Evolutionary conservation across 35 echinoderm and acorn worm species (phyloP), one percentile per base, ranked within the genome.

Genomic region (Heliocidaris erythrogramma): DNA sequence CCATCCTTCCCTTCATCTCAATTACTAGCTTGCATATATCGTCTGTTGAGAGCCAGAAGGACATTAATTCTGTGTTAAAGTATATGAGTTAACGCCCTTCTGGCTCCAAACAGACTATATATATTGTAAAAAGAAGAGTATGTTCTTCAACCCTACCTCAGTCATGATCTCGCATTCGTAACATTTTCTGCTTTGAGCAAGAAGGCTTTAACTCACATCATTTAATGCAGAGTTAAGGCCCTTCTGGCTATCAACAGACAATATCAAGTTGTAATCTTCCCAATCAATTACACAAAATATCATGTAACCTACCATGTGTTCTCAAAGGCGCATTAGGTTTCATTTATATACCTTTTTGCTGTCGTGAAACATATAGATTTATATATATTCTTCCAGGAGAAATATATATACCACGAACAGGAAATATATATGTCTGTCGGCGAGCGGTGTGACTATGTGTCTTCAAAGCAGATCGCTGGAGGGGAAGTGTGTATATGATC

Each of bases 381-480:
- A 78, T 78, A 7, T 78, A 78, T 78, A 78, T 78, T 78, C 65
- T 78, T 78, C 65, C 65, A n/a, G 27, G 65, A n/a, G 65, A 27
- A 78, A n/a, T 21, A 78, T 78, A 78, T 78, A 78, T 78, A 78
- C 65, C 21, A 3, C n/a, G 65, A 78, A 78, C 65, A 18, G 65
- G 87, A 89, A 89, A 89, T 89, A 89, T 78, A 89, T 89, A 48
- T 89, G 87, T 89, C 87, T 89, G 87, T 89, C 87, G 87, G 87
- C 87, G 31, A 3, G 87, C 87, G 87, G 87, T 89, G 87, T 89
- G 31, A 89, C 4, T 48, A 48, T 48, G 87, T 89, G 24, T 32
- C 87, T 89, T 89, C 87, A 89, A 89, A 89, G 87, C 87, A 16
- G 3, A 48, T 89, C 47, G 87, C 87, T 30, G 11, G 87, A 48